Percentiles rank a stretch among this genome's conserved stretches.
phyloP scores from a whole-genome alignment of 1,140 invertebrate genomes.

The Aphelenchoides besseyi region DNA sequence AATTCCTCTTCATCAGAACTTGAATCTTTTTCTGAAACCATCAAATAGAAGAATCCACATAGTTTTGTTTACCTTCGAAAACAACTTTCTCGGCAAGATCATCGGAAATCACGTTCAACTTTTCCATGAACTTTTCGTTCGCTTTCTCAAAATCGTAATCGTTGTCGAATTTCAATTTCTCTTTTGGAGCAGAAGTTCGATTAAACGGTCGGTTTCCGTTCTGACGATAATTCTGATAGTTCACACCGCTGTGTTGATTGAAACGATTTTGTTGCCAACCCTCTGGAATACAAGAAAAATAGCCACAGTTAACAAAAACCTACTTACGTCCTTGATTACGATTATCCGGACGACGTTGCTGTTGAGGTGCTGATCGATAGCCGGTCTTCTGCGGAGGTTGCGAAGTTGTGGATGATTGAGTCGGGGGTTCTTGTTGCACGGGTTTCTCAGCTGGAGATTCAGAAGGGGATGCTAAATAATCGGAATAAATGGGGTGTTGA shows the following conservation, averaged over 20 bases:
- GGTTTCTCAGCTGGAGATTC: constrained; percentile 16
- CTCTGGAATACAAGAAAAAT: too few species aligned
- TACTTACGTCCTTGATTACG: too few species aligned
- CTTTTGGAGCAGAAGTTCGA: constrained; percentile 26
- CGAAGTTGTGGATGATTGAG: constrained; percentile 10
- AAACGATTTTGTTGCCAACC: constrained; percentile 29
- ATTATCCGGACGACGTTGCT: constrained; percentile 1
- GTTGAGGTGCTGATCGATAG: background rate
- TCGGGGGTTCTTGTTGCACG: background rate
- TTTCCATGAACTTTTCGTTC: constrained; percentile 82
- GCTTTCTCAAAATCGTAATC: constrained; percentile 97
- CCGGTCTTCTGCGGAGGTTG: background rate
- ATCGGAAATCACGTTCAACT: constrained; percentile 28
- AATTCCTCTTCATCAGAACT: constrained; percentile 31
- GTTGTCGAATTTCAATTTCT: constrained; percentile 81
- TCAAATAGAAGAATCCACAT: background rate
- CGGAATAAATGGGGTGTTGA: background rate
- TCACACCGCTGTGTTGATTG: constrained; percentile 62
- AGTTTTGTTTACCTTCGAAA: constrained; percentile 27
- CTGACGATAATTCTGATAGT: constrained; percentile 48
- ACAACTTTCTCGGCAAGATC: constrained; percentile 26
- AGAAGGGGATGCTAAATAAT: constrained; percentile 19
- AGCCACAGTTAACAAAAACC: too few species aligned
- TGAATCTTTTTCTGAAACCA: constrained; percentile 5
- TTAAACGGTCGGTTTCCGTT: constrained; percentile 15